Evolutionary conservation across 2,888 invertebrate species (phyloP), one percentile per base, ranked within the genome.

Genomic region (Strigamia maritima): DNA sequence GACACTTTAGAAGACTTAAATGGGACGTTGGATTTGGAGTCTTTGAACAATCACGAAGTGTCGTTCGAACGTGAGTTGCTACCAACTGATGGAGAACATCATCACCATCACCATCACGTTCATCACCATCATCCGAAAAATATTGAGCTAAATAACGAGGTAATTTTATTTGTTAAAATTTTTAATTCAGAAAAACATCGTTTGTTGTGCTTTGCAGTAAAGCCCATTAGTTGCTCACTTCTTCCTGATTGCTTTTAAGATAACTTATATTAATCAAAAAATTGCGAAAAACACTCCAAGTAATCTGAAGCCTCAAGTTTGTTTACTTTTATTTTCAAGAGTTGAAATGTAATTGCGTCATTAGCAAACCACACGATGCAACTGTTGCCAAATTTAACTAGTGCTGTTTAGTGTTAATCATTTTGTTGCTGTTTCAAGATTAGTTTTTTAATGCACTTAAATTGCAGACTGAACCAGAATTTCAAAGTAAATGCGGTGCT

Each of bases 81-180:
- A 24, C 40, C 14, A 10, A 12, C 1, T 60, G 60, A 60, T 60
- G 24, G 76, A 1, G 19, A n/a, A 12, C 76, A 76, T 14, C 76
- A 76, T 19, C 76, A 76, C 8, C 76, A 76, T 14, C 76, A 76
- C 19, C 76, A 76, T 40, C 44, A 76, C 40, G 24, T 38, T 8
- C 76, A 76, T 16, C 40, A 76, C 12, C 40, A 76, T 22, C 40
- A 38, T 40, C 76, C 35, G 16, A 40, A 38, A 19, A 38, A 76
- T 0, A 31, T 19, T 22, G 75, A 75, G n/a, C 22, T 8, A 19
- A 76, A 35, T 35, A 26, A 40, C 14, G 76, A 76, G 76, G 76
- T 40, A 40, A 75, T 31, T 35, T 1, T 35, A 35, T 1, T 35
- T 35, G 35, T 35, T 28, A 70, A 70, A 70, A 70, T 70, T 75